These are phyloP conservation scores for Aleiodes sp. DNA, from an alignment of 1,140 invertebrate genomes.

Conservation along the genomic window DNA sequence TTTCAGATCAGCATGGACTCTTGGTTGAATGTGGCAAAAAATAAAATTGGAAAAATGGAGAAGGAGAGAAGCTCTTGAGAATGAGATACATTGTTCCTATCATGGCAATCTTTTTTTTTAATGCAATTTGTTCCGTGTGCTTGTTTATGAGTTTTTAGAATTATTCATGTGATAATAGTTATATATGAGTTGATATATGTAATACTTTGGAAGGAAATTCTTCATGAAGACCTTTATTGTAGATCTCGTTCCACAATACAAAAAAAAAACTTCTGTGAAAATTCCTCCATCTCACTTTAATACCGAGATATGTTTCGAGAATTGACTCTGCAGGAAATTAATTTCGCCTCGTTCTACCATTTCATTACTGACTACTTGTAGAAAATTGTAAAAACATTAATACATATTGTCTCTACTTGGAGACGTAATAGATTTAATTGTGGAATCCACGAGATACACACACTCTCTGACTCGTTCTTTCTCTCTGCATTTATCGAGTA, in stretches of 20 bases:
- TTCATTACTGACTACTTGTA: background rate
- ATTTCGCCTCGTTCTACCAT: too few relatives aligned
- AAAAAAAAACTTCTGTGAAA: too few relatives aligned
- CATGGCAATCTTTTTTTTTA: too few relatives aligned
- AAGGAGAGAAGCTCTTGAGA: background rate
- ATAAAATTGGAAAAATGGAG: background rate
- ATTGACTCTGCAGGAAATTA: too few relatives aligned
- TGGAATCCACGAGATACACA: background rate
- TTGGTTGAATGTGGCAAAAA: background rate
- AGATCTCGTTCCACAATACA: too few relatives aligned
- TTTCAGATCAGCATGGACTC: conserved; percentile 2
- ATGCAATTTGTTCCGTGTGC: background rate
- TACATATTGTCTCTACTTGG: background rate
- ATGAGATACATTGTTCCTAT: background rate
- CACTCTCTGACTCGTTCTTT: background rate
- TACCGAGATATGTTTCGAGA: too few relatives aligned
- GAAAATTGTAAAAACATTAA: conserved; percentile 7
- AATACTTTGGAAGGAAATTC: too few relatives aligned
- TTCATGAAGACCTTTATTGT: too few relatives aligned
- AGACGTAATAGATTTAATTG: background rate
- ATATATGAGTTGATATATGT: too few relatives aligned
- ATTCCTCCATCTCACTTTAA: too few relatives aligned
- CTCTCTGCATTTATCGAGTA: conserved; percentile 53
- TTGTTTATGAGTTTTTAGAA: background rate
- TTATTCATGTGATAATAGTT: too few relatives aligned